Evolutionary conservation across 2,888 invertebrate species (phyloP).

Genomic region (Unio pictorum): DNA sequence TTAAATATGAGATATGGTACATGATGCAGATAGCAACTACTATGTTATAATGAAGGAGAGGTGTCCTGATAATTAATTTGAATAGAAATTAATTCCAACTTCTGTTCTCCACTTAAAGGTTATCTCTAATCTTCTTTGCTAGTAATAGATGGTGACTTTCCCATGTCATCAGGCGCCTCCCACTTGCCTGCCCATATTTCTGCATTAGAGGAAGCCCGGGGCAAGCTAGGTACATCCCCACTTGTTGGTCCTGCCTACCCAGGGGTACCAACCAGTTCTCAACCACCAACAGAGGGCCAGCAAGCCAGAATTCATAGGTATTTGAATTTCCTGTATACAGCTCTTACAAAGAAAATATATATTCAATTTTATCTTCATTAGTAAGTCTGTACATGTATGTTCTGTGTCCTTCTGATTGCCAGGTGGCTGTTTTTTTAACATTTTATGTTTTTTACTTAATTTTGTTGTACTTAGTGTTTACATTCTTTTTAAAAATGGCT

Average conservation of each 20-base stretch:
- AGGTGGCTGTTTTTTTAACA: too few species aligned
- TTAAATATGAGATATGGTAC: too few species aligned
- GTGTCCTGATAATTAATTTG: too few species aligned
- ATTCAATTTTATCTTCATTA: neutral
- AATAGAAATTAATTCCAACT: neutral
- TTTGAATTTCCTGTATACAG: slow-evolving; percentile 1
- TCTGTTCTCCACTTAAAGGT: neutral
- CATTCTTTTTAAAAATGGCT: too few species aligned
- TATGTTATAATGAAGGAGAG: too few species aligned
- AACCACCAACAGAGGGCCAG: slow-evolving; percentile 45
- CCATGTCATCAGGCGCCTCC: slow-evolving; percentile 70
- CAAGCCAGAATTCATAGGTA: slow-evolving; percentile 66
- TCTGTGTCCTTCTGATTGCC: too few species aligned
- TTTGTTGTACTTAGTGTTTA: too few species aligned
- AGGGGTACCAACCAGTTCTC: slow-evolving; percentile 33
- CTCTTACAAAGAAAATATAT: neutral
- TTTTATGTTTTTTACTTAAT: too few species aligned
- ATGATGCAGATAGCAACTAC: too few species aligned
- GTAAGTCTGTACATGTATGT: neutral
- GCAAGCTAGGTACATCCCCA: slow-evolving; percentile 45
- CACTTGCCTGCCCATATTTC: slow-evolving; percentile 76
- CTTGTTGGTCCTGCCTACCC: slow-evolving; percentile 43
- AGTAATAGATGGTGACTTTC: slow-evolving; percentile 73
- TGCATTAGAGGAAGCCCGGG: slow-evolving; percentile 73
- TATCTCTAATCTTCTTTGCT: slow-evolving; percentile 14